Evolutionary conservation across 2,888 invertebrate genomes (phyloP).

Genomic region (Drosophila algonquin): DNA sequence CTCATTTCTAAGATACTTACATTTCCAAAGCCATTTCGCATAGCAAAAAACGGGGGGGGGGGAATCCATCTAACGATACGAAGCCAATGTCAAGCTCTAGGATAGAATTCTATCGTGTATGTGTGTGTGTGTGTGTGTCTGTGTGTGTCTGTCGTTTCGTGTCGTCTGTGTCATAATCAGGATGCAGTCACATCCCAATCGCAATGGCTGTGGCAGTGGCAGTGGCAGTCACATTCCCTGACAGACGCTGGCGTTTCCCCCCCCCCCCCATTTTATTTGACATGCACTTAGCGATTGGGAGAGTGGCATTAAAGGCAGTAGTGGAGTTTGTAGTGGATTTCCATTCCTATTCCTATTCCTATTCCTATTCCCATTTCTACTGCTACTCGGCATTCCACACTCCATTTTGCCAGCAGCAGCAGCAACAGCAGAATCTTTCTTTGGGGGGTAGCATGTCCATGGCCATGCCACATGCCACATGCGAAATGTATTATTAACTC

Average conservation of each 20-base stretch:
- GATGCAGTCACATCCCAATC: constrained; percentile 28
- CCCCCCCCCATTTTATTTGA: constrained; percentile 29
- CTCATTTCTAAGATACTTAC: neutral
- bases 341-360: neutral
- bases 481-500: constrained; percentile 69
- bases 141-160: neutral
- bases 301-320: constrained; percentile 18
- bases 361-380: neutral
- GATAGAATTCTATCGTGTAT: constrained; percentile 22
- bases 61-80: neutral
- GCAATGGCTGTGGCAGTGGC: neutral
- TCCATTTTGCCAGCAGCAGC: neutral
- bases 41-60: neutral
- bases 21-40: neutral
- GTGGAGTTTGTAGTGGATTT: constrained; percentile 48
- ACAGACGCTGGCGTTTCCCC: constrained; percentile 3
- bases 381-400: neutral
- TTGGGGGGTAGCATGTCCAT: neutral
- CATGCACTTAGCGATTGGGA: constrained; percentile 53
- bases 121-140: neutral
- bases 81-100: constrained; percentile 36
- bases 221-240: constrained; percentile 13
- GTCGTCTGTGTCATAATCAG: constrained; percentile 57
- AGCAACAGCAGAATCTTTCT: constrained; percentile 7
- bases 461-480: constrained; percentile 7